Base-by-base conservation (phyloP, 2,113 vertebrate species). In the Electrona antarctica region DNA sequence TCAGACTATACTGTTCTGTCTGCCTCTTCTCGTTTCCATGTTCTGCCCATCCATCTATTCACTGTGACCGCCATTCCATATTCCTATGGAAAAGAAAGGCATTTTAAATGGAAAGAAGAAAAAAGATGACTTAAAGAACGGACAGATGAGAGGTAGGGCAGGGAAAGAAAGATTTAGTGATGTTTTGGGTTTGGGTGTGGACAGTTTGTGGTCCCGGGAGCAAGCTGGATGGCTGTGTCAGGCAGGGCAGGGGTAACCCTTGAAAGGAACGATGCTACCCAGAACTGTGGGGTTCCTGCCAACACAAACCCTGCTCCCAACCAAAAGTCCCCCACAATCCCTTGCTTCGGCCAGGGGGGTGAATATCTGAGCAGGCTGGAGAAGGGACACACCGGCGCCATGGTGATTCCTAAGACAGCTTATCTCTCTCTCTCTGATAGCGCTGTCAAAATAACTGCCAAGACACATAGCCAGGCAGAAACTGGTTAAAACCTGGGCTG, bases 401-500 rank as follows among this genome's bases (percentile, higher is more conserved):
- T 90, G 83, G 80, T 87, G 90, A 93, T 93, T 90, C 88, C 89
- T 82, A 81, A 88, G 89, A 92, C 91, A 87, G 90, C 91, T 94
- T 93, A 94, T 93, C 92, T 93, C 79, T 88, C 79, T 83, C 84
- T 80, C 87, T 82, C 83, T 89, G 93, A 93, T 94, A 93, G 86
- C 76, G 80, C 85, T 93, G 93, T 93, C 92, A 93, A 92, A 94
- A 92, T 92, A 92, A 89, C 85, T 87, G 92, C 88, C 90, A 92
- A 93, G 90, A 94, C 86, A 93, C 91, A 90, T 83, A 90, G 84
- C 69, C 78, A 80, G 89, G 71, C 80, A 91, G 88, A 90, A 92
- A 92, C 89, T 89, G 88, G 92, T 92, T 92, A 93, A 90, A 86
- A 85, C 63, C 45, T 58, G 65, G 12, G 21, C 6, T 3, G 76